Percentiles rank a stretch among this genome's conserved stretches.
These are phyloP conservation scores for Ptychadena robeensis DNA, from an alignment of 2,797 vertebrate species.

Conservation along the genomic window DNA sequence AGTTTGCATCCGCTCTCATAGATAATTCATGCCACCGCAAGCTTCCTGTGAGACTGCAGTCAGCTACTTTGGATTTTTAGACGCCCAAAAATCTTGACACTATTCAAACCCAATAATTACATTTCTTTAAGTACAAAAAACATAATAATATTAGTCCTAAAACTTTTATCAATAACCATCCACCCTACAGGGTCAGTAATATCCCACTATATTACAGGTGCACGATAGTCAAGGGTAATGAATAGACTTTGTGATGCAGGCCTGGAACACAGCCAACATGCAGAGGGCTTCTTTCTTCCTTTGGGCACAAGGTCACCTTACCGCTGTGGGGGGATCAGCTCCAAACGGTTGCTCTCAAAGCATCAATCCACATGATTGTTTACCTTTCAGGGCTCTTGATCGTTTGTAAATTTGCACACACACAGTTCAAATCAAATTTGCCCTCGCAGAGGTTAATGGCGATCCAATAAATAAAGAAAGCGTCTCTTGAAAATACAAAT, in stretches of 20 bases:
- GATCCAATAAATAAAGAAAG: too few species aligned
- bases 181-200: not conserved
- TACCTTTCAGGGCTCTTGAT: too few species aligned
- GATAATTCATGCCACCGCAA: conserved; percentile 40
- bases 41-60: conserved; percentile 44
- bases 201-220: not conserved
- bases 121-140: not conserved
- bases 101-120: not conserved
- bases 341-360: too few species aligned
- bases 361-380: too few species aligned
- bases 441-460: too few species aligned
- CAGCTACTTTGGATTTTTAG: conserved; percentile 7
- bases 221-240: not conserved
- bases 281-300: not conserved
- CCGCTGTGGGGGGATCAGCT: too few species aligned
- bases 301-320: not conserved
- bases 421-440: too few species aligned
- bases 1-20: conserved; percentile 38
- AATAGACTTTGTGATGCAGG: not conserved
- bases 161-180: not conserved
- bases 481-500: too few species aligned
- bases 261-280: not conserved
- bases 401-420: too few species aligned
- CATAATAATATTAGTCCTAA: not conserved
- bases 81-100: not conserved